phyloP scores from a whole-genome alignment of 2,113 vertebrate species.

The Carassius gibelio region DNA sequence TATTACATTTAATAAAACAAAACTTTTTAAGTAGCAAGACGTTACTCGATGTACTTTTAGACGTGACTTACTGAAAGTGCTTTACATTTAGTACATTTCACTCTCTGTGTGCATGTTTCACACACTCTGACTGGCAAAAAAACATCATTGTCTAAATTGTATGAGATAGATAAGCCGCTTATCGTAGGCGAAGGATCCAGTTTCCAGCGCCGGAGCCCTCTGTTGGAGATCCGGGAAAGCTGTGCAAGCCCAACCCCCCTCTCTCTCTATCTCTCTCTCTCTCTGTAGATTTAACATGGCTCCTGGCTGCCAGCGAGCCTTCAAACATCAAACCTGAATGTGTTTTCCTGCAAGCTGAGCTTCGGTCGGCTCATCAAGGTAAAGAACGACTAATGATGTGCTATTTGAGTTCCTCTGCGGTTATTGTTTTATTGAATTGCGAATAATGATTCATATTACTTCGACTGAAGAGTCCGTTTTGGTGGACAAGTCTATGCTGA shows the following conservation, averaged over 20 bases:
- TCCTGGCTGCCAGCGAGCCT: slow-evolving; percentile 61
- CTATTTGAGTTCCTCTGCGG: background rate
- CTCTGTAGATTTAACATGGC: slow-evolving; percentile 65
- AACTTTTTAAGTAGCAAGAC: background rate
- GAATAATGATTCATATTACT: background rate
- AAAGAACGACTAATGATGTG: slow-evolving; percentile 17
- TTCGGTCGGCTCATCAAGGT: slow-evolving; percentile 52
- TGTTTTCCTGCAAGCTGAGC: slow-evolving; percentile 22
- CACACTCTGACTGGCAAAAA: slow-evolving; percentile 11
- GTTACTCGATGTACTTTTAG: background rate
- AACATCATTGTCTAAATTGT: slow-evolving; percentile 25
- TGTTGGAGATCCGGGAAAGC: slow-evolving; percentile 60
- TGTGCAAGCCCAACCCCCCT: slow-evolving; percentile 56
- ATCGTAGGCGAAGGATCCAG: slow-evolving; percentile 46
- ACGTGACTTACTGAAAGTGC: background rate
- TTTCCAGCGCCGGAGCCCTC: slow-evolving; percentile 62
- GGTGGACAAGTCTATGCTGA: slow-evolving; percentile 23
- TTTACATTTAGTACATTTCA: background rate
- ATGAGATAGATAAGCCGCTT: slow-evolving; percentile 46
- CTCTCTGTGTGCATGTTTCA: background rate
- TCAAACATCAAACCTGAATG: slow-evolving; percentile 64
- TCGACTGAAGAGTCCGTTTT: slow-evolving; percentile 10
- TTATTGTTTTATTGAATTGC: slow-evolving; percentile 11
- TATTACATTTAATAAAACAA: background rate
- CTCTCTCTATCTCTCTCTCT: slow-evolving; percentile 44